phyloP scores from a whole-genome alignment of 2,113 vertebrate species.

The Pungitius pungitius region DNA sequence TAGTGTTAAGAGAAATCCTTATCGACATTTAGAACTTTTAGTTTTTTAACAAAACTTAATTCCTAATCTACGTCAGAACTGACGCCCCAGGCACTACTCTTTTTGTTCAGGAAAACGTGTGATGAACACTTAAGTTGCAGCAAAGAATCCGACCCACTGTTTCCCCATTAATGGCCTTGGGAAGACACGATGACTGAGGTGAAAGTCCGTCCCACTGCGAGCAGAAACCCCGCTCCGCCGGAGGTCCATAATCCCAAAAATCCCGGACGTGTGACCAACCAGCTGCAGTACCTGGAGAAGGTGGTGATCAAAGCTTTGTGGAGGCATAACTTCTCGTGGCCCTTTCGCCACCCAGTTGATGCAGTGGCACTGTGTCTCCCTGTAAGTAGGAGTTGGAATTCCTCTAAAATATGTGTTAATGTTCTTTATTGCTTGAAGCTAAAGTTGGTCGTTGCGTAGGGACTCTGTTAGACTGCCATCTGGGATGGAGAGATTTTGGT shows the following conservation, averaged over 20 bases:
- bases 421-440: neutral
- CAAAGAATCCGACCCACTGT: neutral
- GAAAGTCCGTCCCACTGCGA: conserved; percentile 66
- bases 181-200: conserved; percentile 79
- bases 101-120: conserved; percentile 51
- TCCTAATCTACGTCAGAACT: neutral
- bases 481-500: neutral
- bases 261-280: conserved; percentile 87
- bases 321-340: conserved; percentile 92
- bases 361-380: conserved; percentile 88
- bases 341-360: conserved; percentile 94
- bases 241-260: conserved; percentile 83
- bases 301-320: conserved; percentile 88
- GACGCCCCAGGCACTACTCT: neutral
- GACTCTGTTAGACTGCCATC: neutral
- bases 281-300: conserved; percentile 90
- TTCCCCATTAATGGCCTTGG: conserved; percentile 7
- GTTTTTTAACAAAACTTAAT: neutral
- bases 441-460: neutral
- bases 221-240: conserved; percentile 89
- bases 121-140: conserved; percentile 49
- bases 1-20: neutral
- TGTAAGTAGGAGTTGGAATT: conserved; percentile 79
- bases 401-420: neutral
- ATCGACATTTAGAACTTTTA: no score